These are phyloP conservation scores for Peromyscus polionotus DNA, from an alignment of 2,113 vertebrate genomes.

Conservation along the genomic window DNA sequence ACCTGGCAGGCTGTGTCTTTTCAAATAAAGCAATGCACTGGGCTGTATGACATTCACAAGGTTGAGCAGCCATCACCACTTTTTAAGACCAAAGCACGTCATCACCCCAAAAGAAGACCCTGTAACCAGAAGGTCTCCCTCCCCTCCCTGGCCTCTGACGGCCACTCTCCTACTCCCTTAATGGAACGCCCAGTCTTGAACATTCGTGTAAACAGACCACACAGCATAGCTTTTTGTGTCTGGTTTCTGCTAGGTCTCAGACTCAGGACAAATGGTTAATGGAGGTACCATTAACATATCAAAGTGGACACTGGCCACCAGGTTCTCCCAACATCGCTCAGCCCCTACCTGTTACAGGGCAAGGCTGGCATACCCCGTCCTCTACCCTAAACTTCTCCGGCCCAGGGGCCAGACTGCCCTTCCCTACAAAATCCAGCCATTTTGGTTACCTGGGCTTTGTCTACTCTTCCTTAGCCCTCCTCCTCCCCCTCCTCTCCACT, in stretches of 20 bases:
- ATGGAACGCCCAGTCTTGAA: neutral
- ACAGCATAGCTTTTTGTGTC: neutral
- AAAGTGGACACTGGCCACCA: no score
- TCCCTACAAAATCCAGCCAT: no score
- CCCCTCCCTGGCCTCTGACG: neutral
- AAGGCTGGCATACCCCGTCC: no score
- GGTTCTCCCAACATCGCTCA: no score
- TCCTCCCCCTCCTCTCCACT: neutral
- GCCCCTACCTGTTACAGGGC: no score
- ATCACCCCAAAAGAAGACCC: neutral
- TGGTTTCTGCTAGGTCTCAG: neutral
- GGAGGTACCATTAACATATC: neutral
- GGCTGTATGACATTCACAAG: neutral
- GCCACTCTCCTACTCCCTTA: neutral
- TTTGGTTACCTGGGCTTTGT: no score
- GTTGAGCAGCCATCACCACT: neutral
- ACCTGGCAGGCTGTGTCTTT: neutral
- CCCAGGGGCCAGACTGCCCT: no score
- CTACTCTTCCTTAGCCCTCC: neutral
- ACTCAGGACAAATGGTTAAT: neutral
- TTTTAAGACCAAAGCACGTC: neutral
- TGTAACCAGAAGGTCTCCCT: no score
- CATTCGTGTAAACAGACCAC: neutral
- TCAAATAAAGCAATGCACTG: neutral
- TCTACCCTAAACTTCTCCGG: no score